phyloP scores from a whole-genome alignment of 2,888 invertebrate genomes.

The Microchrysa polita region DNA sequence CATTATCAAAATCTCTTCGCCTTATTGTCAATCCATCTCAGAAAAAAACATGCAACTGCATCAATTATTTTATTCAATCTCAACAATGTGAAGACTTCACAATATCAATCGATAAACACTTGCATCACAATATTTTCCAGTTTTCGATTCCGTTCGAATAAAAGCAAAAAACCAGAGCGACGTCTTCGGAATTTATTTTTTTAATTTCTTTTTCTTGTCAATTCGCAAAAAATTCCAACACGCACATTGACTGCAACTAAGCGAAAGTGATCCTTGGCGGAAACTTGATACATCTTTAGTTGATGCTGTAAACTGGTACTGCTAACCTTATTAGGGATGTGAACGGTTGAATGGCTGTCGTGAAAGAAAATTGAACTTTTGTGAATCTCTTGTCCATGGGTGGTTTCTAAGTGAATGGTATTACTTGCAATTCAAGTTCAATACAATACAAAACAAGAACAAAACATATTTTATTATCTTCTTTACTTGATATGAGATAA shows the following conservation, averaged over 20 bases:
- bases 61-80: neutral
- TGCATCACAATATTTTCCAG: neutral
- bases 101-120: neutral
- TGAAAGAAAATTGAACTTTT: neutral
- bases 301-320: neutral
- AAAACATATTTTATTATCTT: too few species aligned
- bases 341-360: too few species aligned
- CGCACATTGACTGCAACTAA: conserved; percentile 6
- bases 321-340: conserved; percentile 6
- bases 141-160: neutral
- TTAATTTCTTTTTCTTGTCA: neutral
- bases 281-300: conserved; percentile 3
- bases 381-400: neutral
- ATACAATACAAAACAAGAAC: too few species aligned
- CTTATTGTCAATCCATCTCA: neutral
- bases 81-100: neutral
- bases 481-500: too few species aligned
- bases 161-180: neutral
- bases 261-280: conserved; percentile 43
- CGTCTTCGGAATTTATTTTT: neutral
- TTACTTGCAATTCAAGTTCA: conserved; percentile 4
- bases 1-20: too few species aligned
- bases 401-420: neutral
- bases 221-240: neutral
- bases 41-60: neutral